Conservation (phyloP, 2,797 vertebrate species). For the Gephyroberyx darwinii region DNA sequence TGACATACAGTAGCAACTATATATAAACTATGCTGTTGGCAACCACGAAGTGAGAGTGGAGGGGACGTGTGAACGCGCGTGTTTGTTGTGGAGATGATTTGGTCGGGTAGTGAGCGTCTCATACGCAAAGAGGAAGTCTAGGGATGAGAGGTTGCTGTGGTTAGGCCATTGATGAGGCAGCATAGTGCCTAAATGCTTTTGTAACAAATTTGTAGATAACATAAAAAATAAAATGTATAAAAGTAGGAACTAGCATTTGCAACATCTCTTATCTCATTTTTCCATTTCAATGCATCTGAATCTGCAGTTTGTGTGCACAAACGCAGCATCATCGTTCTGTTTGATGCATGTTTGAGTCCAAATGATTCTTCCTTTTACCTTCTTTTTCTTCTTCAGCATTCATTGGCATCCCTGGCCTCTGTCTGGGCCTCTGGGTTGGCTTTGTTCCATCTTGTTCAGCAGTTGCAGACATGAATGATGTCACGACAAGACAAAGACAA, state of each 20-base stretch:
- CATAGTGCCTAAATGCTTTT: not conserved
- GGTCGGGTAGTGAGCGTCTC: conserved; percentile 21
- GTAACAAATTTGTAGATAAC: not conserved
- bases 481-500: too few relatives aligned
- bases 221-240: not conserved
- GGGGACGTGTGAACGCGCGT: conserved; percentile 9
- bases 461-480: too few relatives aligned
- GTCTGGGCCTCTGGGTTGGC: too few relatives aligned
- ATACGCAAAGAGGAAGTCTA: conserved; percentile 38
- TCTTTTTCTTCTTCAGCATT: too few relatives aligned
- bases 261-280: not conserved
- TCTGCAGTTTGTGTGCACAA: not conserved
- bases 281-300: too few relatives aligned
- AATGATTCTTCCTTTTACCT: too few relatives aligned
- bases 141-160: not conserved
- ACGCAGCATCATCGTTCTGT: not conserved
- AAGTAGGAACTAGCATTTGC: conserved; percentile 11
- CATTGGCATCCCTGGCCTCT: too few relatives aligned
- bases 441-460: too few relatives aligned
- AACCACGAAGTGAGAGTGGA: conserved; percentile 6
- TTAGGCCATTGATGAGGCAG: not conserved
- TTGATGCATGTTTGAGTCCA: too few relatives aligned
- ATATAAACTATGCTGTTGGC: conserved; percentile 12
- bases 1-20: conserved; percentile 3
- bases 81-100: conserved; percentile 67